Evolutionary conservation across 2,888 invertebrate genomes (phyloP).

Genomic region (Ischnus inquisitorius): DNA sequence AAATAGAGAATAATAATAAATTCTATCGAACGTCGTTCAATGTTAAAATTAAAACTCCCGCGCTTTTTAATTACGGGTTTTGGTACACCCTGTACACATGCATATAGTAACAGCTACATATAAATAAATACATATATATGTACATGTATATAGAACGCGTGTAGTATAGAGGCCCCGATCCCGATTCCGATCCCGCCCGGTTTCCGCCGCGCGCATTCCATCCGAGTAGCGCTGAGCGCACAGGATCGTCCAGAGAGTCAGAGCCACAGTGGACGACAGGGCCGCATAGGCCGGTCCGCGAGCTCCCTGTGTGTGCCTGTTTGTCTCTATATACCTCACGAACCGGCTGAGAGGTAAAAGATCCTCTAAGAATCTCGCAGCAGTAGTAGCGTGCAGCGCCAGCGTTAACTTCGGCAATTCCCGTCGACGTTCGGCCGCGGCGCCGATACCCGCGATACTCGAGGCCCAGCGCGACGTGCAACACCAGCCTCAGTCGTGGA

Average conservation of each 20-base stretch:
- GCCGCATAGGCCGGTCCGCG: conserved; percentile 11
- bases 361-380: conserved; percentile 16
- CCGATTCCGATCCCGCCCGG: conserved; percentile 83
- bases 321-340: conserved; percentile 15
- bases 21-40: not conserved
- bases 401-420: conserved; percentile 46
- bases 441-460: conserved; percentile 54
- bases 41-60: not conserved
- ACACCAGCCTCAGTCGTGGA: conserved; percentile 80
- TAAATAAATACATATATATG: conserved; percentile 36
- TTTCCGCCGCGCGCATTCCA: conserved; percentile 84
- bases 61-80: conserved; percentile 38
- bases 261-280: not conserved
- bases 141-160: conserved; percentile 45
- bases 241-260: conserved; percentile 37
- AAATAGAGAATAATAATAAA: not conserved
- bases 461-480: conserved; percentile 72
- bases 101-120: conserved; percentile 2
- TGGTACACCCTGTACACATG: conserved; percentile 51
- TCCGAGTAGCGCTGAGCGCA: conserved; percentile 59
- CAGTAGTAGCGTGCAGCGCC: conserved; percentile 13
- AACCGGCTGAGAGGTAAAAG: conserved; percentile 36
- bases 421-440: conserved; percentile 61
- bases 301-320: conserved; percentile 19
- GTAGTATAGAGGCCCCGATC: conserved; percentile 78